Percentiles rank a stretch among this genome's conserved stretches.
These are phyloP conservation scores for Leptodactylus fallax DNA, from an alignment of 2,797 vertebrate genomes.

Conservation along the genomic window DNA sequence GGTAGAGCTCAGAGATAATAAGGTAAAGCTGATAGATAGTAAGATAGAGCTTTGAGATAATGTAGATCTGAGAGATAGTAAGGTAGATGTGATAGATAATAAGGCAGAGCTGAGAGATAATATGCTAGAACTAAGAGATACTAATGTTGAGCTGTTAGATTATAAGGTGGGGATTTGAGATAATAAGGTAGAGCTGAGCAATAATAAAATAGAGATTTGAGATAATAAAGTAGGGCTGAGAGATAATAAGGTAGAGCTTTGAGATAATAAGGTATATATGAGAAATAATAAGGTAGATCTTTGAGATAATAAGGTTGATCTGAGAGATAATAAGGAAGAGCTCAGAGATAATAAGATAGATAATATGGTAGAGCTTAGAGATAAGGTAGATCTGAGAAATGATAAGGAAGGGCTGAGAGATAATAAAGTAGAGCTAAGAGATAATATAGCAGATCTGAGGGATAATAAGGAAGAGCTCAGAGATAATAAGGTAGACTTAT, in stretches of 20 bases:
- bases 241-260: background rate
- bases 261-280: background rate
- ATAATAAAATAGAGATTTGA: no score
- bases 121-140: rapidly evolving
- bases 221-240: no score
- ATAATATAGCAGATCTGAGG: background rate
- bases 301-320: background rate
- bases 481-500: background rate
- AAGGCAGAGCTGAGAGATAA: no score
- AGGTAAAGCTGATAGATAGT: no score
- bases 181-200: background rate
- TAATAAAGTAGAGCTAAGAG: background rate
- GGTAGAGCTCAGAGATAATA: no score
- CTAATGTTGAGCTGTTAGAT: background rate
- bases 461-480: background rate
- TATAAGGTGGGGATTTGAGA: background rate
- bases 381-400: background rate
- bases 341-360: no score
- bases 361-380: background rate
- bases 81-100: no score
- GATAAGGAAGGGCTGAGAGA: background rate
- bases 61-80: no score
- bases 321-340: no score
- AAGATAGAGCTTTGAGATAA: no score
- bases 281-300: background rate